phyloP scores from a whole-genome alignment of 1,140 invertebrate species.

The Drosophila asahinai region DNA sequence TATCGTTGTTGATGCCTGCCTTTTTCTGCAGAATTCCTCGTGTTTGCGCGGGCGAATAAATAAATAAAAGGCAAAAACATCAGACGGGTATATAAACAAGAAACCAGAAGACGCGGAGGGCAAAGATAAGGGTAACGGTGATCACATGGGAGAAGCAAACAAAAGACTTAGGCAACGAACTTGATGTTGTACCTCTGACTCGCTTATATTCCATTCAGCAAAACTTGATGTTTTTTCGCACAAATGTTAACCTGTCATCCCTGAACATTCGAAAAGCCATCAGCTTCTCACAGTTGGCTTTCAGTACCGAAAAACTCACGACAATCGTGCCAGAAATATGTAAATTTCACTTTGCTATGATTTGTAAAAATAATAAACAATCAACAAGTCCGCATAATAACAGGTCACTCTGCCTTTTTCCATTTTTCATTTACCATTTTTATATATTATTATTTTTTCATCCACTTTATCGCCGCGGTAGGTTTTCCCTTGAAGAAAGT shows the following conservation, averaged over 20 bases:
- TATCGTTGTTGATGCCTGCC: conserved; percentile 48
- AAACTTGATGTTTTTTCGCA: conserved; percentile 30
- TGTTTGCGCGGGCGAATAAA: conserved; percentile 31
- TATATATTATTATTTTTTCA: conserved; percentile 38
- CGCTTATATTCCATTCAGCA: conserved; percentile 23
- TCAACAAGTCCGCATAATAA: conserved; percentile 38
- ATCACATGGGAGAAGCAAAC: conserved; percentile 51
- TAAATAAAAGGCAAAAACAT: conserved; percentile 26
- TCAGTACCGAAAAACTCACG: conserved; percentile 41
- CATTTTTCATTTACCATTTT: conserved; percentile 31
- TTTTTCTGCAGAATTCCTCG: conserved; percentile 67
- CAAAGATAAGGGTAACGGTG: conserved; percentile 16
- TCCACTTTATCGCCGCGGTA: conserved; percentile 3
- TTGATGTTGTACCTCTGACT: conserved; percentile 18
- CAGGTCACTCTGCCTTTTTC: conserved; percentile 32
- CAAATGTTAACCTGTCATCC: conserved; percentile 32
- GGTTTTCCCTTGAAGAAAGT: conserved; percentile 74
- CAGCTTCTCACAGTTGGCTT: conserved; percentile 31
- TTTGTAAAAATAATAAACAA: conserved; percentile 53
- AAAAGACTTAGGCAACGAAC: conserved; percentile 57
- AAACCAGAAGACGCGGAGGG: conserved; percentile 1
- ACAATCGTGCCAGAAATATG: conserved; percentile 68
- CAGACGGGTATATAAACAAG: conserved; percentile 37
- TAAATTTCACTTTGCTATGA: conserved; percentile 67
- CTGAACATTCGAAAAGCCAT: conserved; percentile 2